Conservation (phyloP, 1,140 invertebrate genomes). For the Spodoptera frugiperda region DNA sequence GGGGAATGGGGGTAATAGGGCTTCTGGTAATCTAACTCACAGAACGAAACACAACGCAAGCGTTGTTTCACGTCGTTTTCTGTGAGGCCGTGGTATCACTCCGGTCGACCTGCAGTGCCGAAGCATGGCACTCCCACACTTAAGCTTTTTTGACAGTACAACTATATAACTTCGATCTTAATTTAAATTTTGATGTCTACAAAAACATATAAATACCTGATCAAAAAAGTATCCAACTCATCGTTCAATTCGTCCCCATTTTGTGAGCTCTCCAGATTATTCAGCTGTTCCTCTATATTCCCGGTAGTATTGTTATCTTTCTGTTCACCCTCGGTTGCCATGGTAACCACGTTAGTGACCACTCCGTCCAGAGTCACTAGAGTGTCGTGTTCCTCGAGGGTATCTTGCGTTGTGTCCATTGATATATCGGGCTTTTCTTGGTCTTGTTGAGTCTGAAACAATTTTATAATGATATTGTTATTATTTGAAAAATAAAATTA, state of each 20-base stretch:
- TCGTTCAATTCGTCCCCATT: slow-evolving; percentile 55
- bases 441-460: not conserved
- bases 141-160: no score
- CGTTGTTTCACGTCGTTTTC: no score
- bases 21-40: no score
- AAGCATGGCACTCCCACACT: no score
- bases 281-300: slow-evolving; percentile 33
- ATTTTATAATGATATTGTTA: no score
- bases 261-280: slow-evolving; percentile 56
- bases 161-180: no score
- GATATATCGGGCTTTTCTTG: not conserved
- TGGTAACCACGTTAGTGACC: not conserved
- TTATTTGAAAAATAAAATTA: no score
- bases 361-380: not conserved
- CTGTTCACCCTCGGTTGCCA: not conserved
- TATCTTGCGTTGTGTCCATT: not conserved
- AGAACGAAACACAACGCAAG: no score
- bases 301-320: not conserved
- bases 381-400: not conserved
- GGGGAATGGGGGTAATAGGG: no score
- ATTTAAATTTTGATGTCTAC: not conserved
- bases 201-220: slow-evolving; percentile 42
- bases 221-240: slow-evolving; percentile 58
- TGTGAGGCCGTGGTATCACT: no score
- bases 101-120: no score